Percentiles rank a stretch among this genome's conserved stretches.
Conservation (phyloP, 2,888 invertebrate genomes). For the Chymomyza amoena region DNA sequence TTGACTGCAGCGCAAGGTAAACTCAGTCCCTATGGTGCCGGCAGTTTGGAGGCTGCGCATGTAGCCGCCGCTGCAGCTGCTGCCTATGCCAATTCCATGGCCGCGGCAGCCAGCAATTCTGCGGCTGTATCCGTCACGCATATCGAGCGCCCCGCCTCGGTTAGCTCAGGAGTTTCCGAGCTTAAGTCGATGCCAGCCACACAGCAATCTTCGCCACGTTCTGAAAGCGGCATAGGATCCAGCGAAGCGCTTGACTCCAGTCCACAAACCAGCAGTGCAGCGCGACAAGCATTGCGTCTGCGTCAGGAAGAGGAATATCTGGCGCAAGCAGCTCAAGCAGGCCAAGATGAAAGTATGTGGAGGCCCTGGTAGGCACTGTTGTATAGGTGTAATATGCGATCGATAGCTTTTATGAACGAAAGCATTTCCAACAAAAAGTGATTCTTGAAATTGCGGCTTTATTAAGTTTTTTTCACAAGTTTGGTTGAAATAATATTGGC, state of each 20-base stretch:
- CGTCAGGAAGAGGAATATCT: constrained; percentile 66
- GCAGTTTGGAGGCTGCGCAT: constrained; percentile 67
- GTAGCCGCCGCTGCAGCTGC: constrained; percentile 69
- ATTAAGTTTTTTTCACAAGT: not conserved
- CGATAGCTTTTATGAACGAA: constrained; percentile 59
- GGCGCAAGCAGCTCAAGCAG: constrained; percentile 37
- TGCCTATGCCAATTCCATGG: constrained; percentile 66
- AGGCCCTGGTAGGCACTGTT: constrained; percentile 79
- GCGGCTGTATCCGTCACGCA: constrained; percentile 38
- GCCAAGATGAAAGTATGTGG: constrained; percentile 80
- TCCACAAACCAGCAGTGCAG: constrained; percentile 61
- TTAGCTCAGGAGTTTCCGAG: constrained; percentile 66
- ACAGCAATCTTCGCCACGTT: constrained; percentile 60
- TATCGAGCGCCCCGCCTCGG: constrained; percentile 60
- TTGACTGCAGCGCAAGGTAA: constrained; percentile 32
- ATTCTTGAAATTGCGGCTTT: not conserved
- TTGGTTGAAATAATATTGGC: not conserved
- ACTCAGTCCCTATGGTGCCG: constrained; percentile 55
- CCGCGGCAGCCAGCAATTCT: constrained; percentile 38
- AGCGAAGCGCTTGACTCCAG: constrained; percentile 51
- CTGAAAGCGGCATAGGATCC: constrained; percentile 61
- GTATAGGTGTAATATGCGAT: constrained; percentile 15
- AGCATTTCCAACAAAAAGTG: constrained; percentile 25
- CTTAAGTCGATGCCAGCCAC: constrained; percentile 60
- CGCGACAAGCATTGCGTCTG: constrained; percentile 55